Percentiles rank a stretch among this genome's conserved stretches.
These are phyloP conservation scores for Actias luna DNA, from an alignment of 2,888 invertebrate species.

Conservation along the genomic window DNA sequence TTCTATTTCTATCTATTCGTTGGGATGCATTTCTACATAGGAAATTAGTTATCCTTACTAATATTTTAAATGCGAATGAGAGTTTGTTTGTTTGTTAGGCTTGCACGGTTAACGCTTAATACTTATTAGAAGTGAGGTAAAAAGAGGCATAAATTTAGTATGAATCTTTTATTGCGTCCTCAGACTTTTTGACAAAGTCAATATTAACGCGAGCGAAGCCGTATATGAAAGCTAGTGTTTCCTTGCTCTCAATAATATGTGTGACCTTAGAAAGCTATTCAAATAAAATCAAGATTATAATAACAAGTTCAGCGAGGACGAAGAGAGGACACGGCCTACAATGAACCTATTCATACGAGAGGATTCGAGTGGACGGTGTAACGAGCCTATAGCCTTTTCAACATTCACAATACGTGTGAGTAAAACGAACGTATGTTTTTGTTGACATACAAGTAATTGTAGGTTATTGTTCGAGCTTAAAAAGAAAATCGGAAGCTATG, in stretches of 20 bases:
- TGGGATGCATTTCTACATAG: too few species aligned
- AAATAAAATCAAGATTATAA: conserved; percentile 16
- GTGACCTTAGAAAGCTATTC: background rate
- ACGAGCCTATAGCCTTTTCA: conserved; percentile 15
- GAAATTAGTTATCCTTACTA: too few species aligned
- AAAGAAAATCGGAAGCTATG: conserved; percentile 16
- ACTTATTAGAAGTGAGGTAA: too few species aligned
- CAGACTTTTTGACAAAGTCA: too few species aligned
- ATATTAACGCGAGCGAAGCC: too few species aligned
- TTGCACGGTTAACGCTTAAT: too few species aligned
- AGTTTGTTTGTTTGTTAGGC: too few species aligned
- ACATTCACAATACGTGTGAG: conserved; percentile 10
- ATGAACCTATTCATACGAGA: conserved; percentile 18
- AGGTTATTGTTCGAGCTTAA: background rate
- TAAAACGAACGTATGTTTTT: background rate
- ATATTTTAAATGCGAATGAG: too few species aligned
- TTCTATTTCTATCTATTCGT: too few species aligned
- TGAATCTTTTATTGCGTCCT: too few species aligned
- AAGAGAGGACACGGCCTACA: conserved; percentile 14
- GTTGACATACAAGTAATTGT: conserved; percentile 5
- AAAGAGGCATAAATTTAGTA: too few species aligned
- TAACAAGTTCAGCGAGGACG: conserved; percentile 12
- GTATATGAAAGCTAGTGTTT: background rate
- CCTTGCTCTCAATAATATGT: background rate
- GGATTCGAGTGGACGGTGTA: conserved; percentile 16